Evolutionary conservation across 2,888 invertebrate genomes (phyloP).

Genomic region (Physocephala rufipes): DNA sequence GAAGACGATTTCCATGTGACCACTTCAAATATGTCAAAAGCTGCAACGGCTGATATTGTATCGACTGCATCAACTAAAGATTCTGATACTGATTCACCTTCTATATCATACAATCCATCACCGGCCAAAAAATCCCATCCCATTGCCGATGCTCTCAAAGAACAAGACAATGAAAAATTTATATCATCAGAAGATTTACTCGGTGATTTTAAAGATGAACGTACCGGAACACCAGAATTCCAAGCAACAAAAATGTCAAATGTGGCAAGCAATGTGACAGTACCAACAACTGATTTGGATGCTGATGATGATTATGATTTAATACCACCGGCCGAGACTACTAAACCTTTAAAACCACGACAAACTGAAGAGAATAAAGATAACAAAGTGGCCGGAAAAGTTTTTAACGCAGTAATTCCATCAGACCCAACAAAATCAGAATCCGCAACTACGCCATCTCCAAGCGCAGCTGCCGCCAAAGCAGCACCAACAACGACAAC

Average conservation of each 20-base stretch:
- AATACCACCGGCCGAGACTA: constrained; percentile 40
- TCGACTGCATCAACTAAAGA: constrained; percentile 53
- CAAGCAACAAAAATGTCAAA: constrained; percentile 42
- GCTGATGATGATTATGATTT: constrained; percentile 54
- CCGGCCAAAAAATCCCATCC: constrained; percentile 62
- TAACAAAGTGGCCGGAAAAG: constrained; percentile 24
- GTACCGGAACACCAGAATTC: constrained; percentile 51
- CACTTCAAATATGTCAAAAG: constrained; percentile 41
- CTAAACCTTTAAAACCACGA: constrained; percentile 19
- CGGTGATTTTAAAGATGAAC: constrained; percentile 62
- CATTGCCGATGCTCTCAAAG: constrained; percentile 59
- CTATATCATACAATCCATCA: constrained; percentile 62
- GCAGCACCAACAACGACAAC: constrained; percentile 38
- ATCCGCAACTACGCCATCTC: constrained; percentile 42
- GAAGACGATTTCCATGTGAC: constrained; percentile 46
- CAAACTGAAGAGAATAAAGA: constrained; percentile 40
- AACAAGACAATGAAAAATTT: constrained; percentile 65
- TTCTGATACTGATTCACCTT: constrained; percentile 62
- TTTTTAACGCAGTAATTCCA: constrained; percentile 35
- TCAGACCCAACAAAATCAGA: constrained; percentile 35
- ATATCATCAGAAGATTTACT: constrained; percentile 65
- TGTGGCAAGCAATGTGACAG: constrained; percentile 11
- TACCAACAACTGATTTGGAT: constrained; percentile 57
- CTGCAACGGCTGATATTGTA: constrained; percentile 30
- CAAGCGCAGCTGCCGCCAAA: constrained; percentile 7